Base-by-base conservation (phyloP, 2,113 vertebrate species). In the Chiloscyllium plagiosum region DNA sequence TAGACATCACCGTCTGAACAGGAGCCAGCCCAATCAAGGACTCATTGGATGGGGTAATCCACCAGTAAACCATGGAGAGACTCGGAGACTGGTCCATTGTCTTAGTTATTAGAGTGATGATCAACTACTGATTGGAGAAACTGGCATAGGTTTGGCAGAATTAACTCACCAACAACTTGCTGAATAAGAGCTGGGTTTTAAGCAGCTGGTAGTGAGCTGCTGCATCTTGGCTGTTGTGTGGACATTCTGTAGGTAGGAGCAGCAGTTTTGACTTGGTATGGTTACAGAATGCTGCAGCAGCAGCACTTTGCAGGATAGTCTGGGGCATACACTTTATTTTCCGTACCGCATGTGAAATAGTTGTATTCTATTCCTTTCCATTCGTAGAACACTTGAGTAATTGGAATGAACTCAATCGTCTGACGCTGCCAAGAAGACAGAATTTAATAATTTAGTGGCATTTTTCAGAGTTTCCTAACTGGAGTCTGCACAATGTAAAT, bases 321-420 rank as follows among this genome's bases (percentile, higher is more conserved):
- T 33, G 97, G 96, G 0, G 97, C 96, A 50, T 96, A 96, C 3
- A 98, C 97, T 96, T 97, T 96, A 92, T 97, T 97, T 95, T 98
- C 98, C 2, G 97, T 97, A 33, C 98, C 98, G 89, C 97, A 98
- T 72, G 98, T 97, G 96, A 96, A 98, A 96, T 98, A 98, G 94
- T 96, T 76, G 70, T 97, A 96, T 0, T 96, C 83, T 26, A 97
- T 97, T 94, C 96, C 98, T 96, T 98, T 97, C 98, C 98, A 98
- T 1, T 72, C 72, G 96, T 98, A 98, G 24, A 94, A 96, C 68
- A 98, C 97, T 95, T 97, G 98, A 42, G 98, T 98, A 92, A 98
- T 96, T 0, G 98, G 98, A 95, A 98, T 98, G 96, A 98, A 96
- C 96, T 98, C 98, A 3, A 98, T 96, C n/a, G 96, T 97, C 96